phyloP scores from a whole-genome alignment of 2,888 invertebrate species.

The Pollenia angustigena region DNA sequence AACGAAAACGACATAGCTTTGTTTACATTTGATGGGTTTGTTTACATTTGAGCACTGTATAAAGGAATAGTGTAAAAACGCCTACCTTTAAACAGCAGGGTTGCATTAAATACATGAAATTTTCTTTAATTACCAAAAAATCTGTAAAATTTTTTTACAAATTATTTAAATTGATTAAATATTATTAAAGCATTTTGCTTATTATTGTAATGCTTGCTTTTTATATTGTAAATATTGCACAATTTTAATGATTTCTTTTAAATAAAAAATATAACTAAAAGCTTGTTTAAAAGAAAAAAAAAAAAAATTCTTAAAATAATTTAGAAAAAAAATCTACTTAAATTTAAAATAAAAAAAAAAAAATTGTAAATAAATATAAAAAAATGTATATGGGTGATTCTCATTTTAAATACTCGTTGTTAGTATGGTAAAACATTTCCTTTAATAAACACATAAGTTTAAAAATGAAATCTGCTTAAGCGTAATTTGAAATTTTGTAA shows the following conservation, averaged over 20 bases:
- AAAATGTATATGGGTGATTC: neutral
- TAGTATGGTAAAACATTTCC: too few relatives aligned
- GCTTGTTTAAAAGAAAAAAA: neutral
- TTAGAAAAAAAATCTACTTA: slow-evolving; percentile 42
- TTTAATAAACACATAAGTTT: too few relatives aligned
- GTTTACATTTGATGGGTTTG: too few relatives aligned
- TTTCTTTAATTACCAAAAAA: too few relatives aligned
- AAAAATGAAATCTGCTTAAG: too few relatives aligned
- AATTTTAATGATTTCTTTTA: slow-evolving; percentile 49
- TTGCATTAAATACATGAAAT: neutral
- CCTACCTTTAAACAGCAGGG: slow-evolving; percentile 4
- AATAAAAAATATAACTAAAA: neutral
- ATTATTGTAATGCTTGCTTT: slow-evolving; percentile 46
- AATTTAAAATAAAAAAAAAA: slow-evolving; percentile 14
- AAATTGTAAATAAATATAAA: neutral
- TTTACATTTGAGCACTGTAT: neutral
- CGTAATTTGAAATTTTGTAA: too few relatives aligned
- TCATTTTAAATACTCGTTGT: too few relatives aligned
- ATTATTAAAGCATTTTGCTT: slow-evolving; percentile 64
- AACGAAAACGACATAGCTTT: too few relatives aligned
- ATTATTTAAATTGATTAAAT: slow-evolving; percentile 9
- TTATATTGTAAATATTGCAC: slow-evolving; percentile 37
- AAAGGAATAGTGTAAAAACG: neutral
- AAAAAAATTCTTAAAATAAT: slow-evolving; percentile 28
- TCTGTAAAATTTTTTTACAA: neutral